Conservation (phyloP, 1,140 invertebrate genomes). For the Heliconius melpomene region DNA sequence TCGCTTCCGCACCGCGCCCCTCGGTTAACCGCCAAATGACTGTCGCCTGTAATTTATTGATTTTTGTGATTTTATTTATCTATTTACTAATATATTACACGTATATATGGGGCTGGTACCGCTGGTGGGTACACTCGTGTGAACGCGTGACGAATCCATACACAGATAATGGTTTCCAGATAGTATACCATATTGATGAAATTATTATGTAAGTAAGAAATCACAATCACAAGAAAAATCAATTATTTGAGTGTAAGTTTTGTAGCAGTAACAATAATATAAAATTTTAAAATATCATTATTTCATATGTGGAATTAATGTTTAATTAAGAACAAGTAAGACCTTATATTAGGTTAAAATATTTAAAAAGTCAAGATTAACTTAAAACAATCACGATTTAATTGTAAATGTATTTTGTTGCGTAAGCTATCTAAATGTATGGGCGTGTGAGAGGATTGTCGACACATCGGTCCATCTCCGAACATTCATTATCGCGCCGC, state of each 20-base stretch:
- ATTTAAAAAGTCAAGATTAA: background rate
- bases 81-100: conserved; percentile 24
- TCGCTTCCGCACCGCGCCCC: conserved; percentile 39
- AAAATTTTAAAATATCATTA: no score
- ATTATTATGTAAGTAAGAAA: background rate
- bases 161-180: background rate
- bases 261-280: no score
- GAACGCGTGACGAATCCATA: background rate
- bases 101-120: conserved; percentile 14
- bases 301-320: no score
- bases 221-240: background rate
- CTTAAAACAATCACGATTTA: conserved; percentile 4
- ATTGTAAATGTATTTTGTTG: conserved; percentile 21
- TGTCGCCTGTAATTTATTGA: conserved; percentile 32
- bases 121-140: conserved; percentile 1
- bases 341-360: background rate
- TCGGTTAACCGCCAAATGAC: conserved; percentile 20
- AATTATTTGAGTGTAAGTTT: background rate
- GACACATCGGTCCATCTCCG: conserved; percentile 21
- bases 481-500: conserved; percentile 30
- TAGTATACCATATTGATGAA: background rate
- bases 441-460: conserved; percentile 12
- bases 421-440: conserved; percentile 14
- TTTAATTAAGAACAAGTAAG: background rate
- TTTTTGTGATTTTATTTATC: conserved; percentile 34